Evolutionary conservation across 2,888 invertebrate genomes (phyloP), one percentile per base, ranked within the genome.

Genomic region (Cyclophora punctaria): DNA sequence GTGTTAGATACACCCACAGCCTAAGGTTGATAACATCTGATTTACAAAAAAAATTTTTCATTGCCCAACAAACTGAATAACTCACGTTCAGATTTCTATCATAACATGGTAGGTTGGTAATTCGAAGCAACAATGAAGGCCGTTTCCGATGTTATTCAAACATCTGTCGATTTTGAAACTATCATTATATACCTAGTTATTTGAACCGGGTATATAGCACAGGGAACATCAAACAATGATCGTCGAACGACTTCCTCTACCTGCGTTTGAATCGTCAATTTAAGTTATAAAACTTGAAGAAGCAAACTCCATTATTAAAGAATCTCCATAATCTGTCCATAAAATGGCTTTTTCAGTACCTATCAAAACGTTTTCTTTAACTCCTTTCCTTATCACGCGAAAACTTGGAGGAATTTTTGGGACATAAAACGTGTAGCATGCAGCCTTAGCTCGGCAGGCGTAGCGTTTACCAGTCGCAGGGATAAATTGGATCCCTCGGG

Each of bases 401-500:
- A 67, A 71, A 73, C 73, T 68, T 71, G 69, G 73, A 71, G 62
- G 66, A 75, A 70, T 69, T 71, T 72, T 70, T 66, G 70, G 62
- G 68, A 67, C 67, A 73, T 73, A 75, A 73, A 75, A 72, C 68
- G 70, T 71, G 71, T 74, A 75, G 73, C 69, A 68, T 64, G 65
- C 67, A 61, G 63, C 72, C 70, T 73, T 72, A 71, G 72, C 63
- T 56, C 66, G 68, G 73, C 74, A 71, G 73, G 70, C 73, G 69
- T 70, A 69, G 59, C 72, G 73, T 74, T 74, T 72, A 73, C 75
- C 73, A 78, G 75, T 67, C 75, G 74, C 66, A 66, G 68, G 70
- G 73, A 78, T 75, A 82, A 82, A 83, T 83, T 83, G 81, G 78
- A 79, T 85, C 83, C 77, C 73, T 52, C 49, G 78, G 80, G 86